These are phyloP conservation scores for Apotomis capreana DNA, from an alignment of 2,888 invertebrate genomes.

Conservation along the genomic window DNA sequence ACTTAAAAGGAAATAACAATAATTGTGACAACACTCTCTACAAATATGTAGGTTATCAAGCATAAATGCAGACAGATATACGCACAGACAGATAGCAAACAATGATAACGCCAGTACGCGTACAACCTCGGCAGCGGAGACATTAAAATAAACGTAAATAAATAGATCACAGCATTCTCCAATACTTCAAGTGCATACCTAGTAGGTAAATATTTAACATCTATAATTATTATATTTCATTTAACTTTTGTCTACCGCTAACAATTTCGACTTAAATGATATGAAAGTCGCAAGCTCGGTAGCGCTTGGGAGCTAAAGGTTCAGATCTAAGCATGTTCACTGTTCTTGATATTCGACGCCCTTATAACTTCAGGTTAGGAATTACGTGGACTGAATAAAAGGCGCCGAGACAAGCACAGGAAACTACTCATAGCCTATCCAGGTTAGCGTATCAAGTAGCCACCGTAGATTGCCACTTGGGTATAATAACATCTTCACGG, in stretches of 20 bases:
- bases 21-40: slow-evolving; percentile 19
- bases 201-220: slow-evolving; percentile 33
- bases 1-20: slow-evolving; percentile 25
- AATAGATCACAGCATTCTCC: slow-evolving; percentile 36
- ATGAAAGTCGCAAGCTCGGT: slow-evolving; percentile 7
- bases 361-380: too few relatives aligned
- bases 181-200: slow-evolving; percentile 35
- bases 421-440: too few relatives aligned
- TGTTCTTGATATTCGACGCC: too few relatives aligned
- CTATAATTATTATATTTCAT: slow-evolving; percentile 22
- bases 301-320: not conserved
- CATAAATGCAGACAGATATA: slow-evolving; percentile 35
- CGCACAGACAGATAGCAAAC: slow-evolving; percentile 17
- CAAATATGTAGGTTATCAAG: slow-evolving; percentile 34
- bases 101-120: slow-evolving; percentile 32
- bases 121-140: not conserved
- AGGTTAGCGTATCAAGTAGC: not conserved
- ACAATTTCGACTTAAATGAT: slow-evolving; percentile 36
- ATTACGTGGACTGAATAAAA: too few relatives aligned
- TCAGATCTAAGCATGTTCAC: too few relatives aligned
- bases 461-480: slow-evolving; percentile 6
- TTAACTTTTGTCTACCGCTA: slow-evolving; percentile 22
- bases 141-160: slow-evolving; percentile 25
- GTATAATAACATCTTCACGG: slow-evolving; percentile 8
- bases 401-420: too few relatives aligned